phyloP scores from a whole-genome alignment of 2,797 vertebrate species.

The Columba guinea region DNA sequence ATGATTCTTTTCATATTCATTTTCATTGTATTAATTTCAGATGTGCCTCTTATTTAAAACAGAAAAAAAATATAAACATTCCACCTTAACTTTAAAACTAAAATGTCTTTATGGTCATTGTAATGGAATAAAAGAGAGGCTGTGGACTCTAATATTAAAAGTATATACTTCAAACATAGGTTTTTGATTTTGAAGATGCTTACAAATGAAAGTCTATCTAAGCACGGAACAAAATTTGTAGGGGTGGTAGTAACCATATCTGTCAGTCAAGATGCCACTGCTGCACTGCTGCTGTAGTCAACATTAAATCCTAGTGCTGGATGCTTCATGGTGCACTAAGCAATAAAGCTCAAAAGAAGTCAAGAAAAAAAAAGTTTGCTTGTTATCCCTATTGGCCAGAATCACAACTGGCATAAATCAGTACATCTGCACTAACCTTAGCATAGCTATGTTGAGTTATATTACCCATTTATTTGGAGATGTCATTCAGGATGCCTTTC shows the following conservation, averaged over 20 bases:
- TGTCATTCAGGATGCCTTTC: neutral
- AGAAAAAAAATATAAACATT: neutral
- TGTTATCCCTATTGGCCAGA: neutral
- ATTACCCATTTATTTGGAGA: neutral
- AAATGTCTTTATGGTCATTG: neutral
- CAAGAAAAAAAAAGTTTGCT: neutral
- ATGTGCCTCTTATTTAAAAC: neutral
- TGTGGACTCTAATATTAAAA: neutral
- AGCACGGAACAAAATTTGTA: conserved; percentile 1
- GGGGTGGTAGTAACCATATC: neutral
- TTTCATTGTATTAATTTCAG: neutral
- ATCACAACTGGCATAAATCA: neutral
- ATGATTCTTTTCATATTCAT: neutral
- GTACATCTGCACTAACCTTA: neutral
- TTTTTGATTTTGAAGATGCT: conserved; percentile 13
- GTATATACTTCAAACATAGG: neutral
- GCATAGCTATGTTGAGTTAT: neutral
- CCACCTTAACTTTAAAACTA: neutral
- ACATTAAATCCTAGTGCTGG: conserved; percentile 33
- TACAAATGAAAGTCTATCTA: neutral
- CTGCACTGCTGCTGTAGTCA: conserved; percentile 20
- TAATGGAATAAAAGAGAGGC: neutral
- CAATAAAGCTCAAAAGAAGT: neutral
- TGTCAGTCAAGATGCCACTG: conserved; percentile 36
- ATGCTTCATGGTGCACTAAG: neutral